Conservation (phyloP, 2,113 vertebrate species). For the Clupea harengus region DNA sequence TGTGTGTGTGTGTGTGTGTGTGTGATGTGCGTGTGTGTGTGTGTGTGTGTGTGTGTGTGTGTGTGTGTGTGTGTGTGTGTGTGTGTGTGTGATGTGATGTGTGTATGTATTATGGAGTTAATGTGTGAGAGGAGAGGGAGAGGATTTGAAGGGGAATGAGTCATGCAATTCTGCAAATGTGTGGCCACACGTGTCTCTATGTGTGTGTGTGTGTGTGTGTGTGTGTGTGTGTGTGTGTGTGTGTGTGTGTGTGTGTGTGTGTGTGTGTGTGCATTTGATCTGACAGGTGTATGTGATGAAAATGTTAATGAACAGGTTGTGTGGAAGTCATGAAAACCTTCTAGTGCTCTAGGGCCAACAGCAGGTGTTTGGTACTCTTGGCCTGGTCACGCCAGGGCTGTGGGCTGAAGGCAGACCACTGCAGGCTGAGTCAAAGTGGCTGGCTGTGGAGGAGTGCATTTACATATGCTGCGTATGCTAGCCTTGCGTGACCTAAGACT, state of each 20-base stretch:
- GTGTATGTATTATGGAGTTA: neutral
- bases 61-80: neutral
- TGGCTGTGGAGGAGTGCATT: neutral
- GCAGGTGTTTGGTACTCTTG: constrained; percentile 10
- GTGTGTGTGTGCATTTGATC: neutral
- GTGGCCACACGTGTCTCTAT: neutral
- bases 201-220: neutral
- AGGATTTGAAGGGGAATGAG: neutral
- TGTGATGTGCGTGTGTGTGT: neutral
- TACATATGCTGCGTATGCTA: neutral
- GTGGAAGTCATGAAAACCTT: neutral
- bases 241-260: neutral
- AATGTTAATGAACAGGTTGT: neutral
- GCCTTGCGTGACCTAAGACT: neutral
- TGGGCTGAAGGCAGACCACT: neutral
- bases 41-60: neutral
- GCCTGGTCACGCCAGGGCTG: neutral
- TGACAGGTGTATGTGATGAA: neutral
- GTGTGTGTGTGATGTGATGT: neutral
- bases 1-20: neutral
- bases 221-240: neutral
- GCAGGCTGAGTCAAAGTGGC: neutral
- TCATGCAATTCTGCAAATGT: neutral
- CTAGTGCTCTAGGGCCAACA: neutral
- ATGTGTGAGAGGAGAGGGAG: neutral